A percentile compares a stretch with the other conserved stretches of the same genome.
phyloP scores from a whole-genome alignment of 64 coral and sea anemone genomes.

The Dendronephthya gigantea region DNA sequence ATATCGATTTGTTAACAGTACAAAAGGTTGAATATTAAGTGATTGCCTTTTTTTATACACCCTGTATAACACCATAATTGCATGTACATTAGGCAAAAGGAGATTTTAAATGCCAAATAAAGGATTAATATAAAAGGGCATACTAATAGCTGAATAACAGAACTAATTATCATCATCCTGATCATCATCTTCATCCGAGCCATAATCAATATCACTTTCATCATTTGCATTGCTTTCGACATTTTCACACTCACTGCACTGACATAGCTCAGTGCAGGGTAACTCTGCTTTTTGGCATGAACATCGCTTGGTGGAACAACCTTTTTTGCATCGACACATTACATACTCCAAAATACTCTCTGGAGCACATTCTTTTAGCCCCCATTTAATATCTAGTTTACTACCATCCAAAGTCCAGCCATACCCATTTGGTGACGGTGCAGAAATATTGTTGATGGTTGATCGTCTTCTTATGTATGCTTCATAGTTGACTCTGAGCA shows the following conservation, averaged over 20 bases:
- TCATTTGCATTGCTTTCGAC: not conserved
- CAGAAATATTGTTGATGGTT: not conserved
- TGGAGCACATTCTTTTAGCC: not conserved
- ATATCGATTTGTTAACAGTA: no score
- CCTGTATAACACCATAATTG: no score
- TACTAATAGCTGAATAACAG: not conserved
- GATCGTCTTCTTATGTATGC: not conserved
- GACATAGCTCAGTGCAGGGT: not conserved
- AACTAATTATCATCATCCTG: not conserved
- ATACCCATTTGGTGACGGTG: not conserved
- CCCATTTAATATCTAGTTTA: no score
- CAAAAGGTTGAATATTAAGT: no score
- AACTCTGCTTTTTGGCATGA: not conserved
- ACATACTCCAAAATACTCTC: constrained; percentile 2
- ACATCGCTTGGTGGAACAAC: not conserved
- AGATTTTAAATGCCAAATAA: not conserved
- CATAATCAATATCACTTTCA: not conserved
- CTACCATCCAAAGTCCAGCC: not conserved
- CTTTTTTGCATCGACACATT: not conserved
- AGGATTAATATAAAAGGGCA: not conserved
- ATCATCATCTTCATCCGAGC: not conserved
- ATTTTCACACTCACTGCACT: not conserved
- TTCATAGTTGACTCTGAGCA: not conserved
- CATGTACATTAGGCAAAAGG: no score
- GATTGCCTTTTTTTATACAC: no score